A percentile compares a stretch with the other conserved stretches of the same genome.
phyloP scores from a whole-genome alignment of 2,888 invertebrate species.

The Rhamnusium bicolor region DNA sequence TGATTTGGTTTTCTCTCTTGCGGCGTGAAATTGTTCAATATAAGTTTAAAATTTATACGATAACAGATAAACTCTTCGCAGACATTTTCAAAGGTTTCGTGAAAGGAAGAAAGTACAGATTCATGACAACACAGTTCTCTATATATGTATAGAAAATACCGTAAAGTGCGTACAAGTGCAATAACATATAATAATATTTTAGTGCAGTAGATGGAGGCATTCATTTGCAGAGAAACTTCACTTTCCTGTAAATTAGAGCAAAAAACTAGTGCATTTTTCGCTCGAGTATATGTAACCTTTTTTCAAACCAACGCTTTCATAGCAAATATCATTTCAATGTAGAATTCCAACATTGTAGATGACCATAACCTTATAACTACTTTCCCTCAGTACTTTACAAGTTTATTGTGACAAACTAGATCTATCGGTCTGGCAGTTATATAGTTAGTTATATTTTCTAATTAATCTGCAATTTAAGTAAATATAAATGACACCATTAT shows the following conservation, averaged over 20 bases:
- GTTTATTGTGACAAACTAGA: constrained; percentile 31
- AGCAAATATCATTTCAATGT: constrained; percentile 7
- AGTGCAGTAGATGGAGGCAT: not conserved
- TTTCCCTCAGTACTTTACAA: constrained; percentile 24
- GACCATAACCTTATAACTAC: constrained; percentile 14
- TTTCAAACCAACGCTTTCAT: constrained; percentile 17
- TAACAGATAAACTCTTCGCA: not conserved
- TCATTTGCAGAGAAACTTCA: constrained; percentile 25
- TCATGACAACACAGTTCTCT: not conserved
- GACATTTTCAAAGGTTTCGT: constrained; percentile 2
- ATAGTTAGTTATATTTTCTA: constrained; percentile 30
- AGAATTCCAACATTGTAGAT: not conserved
- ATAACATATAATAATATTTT: constrained; percentile 13
- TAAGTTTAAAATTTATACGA: not conserved
- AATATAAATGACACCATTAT: no score
- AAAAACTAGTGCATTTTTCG: constrained; percentile 19
- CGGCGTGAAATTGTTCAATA: no score
- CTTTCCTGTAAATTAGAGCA: constrained; percentile 29
- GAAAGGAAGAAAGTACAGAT: constrained; percentile 22
- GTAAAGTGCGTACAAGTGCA: not conserved
- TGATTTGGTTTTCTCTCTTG: no score
- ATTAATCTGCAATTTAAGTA: no score
- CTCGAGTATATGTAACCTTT: not conserved
- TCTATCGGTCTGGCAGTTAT: constrained; percentile 28
- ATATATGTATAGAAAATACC: constrained; percentile 8